Percentiles rank a stretch among this genome's conserved stretches.
phyloP scores from a whole-genome alignment of 2,888 invertebrate species.

The Drosophila falleni region DNA sequence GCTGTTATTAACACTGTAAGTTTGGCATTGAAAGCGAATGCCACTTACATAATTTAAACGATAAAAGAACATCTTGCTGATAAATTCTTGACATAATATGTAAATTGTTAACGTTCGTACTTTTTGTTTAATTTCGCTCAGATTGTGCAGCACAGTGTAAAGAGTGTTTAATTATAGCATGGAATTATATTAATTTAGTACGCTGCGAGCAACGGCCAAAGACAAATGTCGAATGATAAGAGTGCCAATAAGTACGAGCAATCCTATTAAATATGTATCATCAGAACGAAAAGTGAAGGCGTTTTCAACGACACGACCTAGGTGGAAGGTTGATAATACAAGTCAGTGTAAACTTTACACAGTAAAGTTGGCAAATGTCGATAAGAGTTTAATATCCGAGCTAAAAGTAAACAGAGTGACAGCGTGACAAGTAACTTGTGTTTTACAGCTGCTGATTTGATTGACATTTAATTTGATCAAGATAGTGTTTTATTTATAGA shows the following conservation, averaged over 20 bases:
- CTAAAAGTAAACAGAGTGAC: conserved; percentile 2
- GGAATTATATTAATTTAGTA: conserved; percentile 43
- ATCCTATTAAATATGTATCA: conserved; percentile 20
- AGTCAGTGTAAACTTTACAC: conserved; percentile 3
- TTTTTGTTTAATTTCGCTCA: not conserved
- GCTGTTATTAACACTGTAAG: conserved; percentile 9
- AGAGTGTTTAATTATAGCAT: conserved; percentile 35
- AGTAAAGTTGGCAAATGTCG: not conserved
- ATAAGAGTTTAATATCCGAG: conserved; percentile 5
- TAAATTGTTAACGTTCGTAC: conserved; percentile 18
- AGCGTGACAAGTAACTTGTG: conserved; percentile 17
- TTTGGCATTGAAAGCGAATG: conserved; percentile 39
- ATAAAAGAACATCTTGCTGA: conserved; percentile 31
- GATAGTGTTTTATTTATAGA: conserved; percentile 29
- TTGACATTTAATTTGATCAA: conserved; percentile 31
- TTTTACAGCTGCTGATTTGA: conserved; percentile 29
- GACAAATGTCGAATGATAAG: conserved; percentile 52
- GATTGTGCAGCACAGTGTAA: conserved; percentile 39
- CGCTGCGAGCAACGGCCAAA: conserved; percentile 28
- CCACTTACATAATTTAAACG: conserved; percentile 28
- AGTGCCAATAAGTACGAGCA: conserved; percentile 5
- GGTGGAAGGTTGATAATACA: conserved; percentile 1
- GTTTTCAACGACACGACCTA: conserved; percentile 2
- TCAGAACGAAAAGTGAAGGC: conserved; percentile 47
- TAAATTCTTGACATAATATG: conserved; percentile 10